phyloP scores from a whole-genome alignment of 1,140 invertebrate species.

The Pseudachorutes palmiensis region DNA sequence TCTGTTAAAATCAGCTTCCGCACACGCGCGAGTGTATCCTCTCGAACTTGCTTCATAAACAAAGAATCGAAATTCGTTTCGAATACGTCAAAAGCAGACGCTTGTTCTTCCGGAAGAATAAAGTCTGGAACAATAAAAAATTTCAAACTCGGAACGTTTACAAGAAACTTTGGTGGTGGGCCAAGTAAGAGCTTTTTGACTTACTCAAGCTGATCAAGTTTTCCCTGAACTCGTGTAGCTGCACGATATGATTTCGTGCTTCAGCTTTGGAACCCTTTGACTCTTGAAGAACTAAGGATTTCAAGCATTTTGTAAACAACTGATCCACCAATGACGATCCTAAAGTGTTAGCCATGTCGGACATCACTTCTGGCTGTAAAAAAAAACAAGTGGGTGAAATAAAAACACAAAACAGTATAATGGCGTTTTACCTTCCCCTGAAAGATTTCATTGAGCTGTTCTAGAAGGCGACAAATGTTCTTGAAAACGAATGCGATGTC shows the following conservation, averaged over 20 bases:
- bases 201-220: constrained; percentile 3
- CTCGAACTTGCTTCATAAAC: constrained; percentile 68
- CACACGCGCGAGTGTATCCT: constrained; percentile 61
- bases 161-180: neutral
- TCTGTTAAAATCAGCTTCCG: constrained; percentile 68
- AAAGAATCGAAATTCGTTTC: constrained; percentile 65
- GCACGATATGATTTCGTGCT: constrained; percentile 15
- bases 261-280: constrained; percentile 26
- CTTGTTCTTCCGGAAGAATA: constrained; percentile 41
- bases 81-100: constrained; percentile 54
- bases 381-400: constrained; percentile 5
- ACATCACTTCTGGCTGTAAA: constrained; percentile 19
- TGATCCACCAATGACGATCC: constrained; percentile 17
- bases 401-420: neutral
- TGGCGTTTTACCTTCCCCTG: constrained; percentile 2
- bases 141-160: neutral
- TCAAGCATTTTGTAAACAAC: constrained; percentile 26
- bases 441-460: constrained; percentile 12
- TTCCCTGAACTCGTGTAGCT: constrained; percentile 6
- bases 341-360: neutral
- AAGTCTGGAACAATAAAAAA: constrained; percentile 10
- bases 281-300: constrained; percentile 28
- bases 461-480: constrained; percentile 13
- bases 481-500: constrained; percentile 11
- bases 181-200: neutral